Base-by-base conservation (phyloP, 2,888 invertebrate species). In the Stegana nigrithorax region DNA sequence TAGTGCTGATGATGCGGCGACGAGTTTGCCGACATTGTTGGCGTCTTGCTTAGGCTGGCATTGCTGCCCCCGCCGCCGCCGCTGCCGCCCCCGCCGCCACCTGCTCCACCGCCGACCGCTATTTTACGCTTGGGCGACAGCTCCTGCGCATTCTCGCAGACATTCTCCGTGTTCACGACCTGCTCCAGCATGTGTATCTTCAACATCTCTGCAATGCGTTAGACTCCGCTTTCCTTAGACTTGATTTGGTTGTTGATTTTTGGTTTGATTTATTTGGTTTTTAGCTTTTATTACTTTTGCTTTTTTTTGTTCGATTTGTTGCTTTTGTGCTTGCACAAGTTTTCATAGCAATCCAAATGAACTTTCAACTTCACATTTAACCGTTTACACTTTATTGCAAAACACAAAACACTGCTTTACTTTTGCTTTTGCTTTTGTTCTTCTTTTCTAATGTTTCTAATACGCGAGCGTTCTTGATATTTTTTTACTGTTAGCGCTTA, bases 141-240 rank as follows among this genome's bases (percentile, higher is more conserved):
- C 64, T 76, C 77, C 64, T 75, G 77, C 57, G 72, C 73, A 58
- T 70, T 77, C 65, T 77, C 79, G 63, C 75, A 72, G 62, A 69
- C 78, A 65, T 69, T 80, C 69, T 91, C 91, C 84, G 89, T 90
- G 83, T 88, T 91, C 84, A 91, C 90, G 81, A 91, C 89, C 80
- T 91, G 91, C 81, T 91, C 91, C 87, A 91, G 87, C 91, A 91
- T 91, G 85, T 91, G 91, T 87, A 91, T 91, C 87, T 91, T 91
- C 86, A 91, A 86, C 91, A 91, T 91, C 70, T 71, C 71, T 57
- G 6, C n/a, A n/a, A n/a, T 14, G 5, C 50, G 36, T 42, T 66
- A 55, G 64, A 51, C 51, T 36, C 59, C 55, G 60, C 65, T 69
- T 60, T 56, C 69, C 67, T 7, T 65, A 55, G 57, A 60, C 59